phyloP scores from a whole-genome alignment of 2,113 vertebrate species.

The Thalassoma bifasciatum region DNA sequence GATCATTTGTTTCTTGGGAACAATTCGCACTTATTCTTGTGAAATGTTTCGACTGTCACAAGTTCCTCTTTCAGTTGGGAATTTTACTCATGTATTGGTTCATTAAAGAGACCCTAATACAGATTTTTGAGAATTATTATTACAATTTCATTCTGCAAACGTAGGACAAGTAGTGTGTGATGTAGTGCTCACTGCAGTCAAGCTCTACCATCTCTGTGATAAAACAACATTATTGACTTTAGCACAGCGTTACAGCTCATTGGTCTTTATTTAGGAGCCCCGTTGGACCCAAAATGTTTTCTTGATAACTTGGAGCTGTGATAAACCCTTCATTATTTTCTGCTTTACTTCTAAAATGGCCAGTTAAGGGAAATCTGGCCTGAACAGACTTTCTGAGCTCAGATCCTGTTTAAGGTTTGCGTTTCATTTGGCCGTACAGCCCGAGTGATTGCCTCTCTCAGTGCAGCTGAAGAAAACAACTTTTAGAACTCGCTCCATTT shows the following conservation, averaged over 20 bases:
- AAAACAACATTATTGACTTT: conserved; percentile 27
- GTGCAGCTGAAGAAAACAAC: conserved; percentile 41
- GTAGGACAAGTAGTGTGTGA: conserved; percentile 11
- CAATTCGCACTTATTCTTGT: not conserved
- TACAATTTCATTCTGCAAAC: conserved; percentile 15
- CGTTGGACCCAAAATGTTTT: conserved; percentile 37
- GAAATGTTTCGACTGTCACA: not conserved
- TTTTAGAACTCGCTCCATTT: conserved; percentile 23
- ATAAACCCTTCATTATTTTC: conserved; percentile 36
- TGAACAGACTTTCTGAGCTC: conserved; percentile 28
- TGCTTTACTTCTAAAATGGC: conserved; percentile 39
- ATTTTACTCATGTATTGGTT: not conserved
- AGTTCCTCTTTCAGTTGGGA: not conserved
- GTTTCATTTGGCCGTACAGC: conserved; percentile 36
- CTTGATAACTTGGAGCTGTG: conserved; percentile 44
- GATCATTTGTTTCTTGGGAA: not conserved
- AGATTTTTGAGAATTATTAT: not conserved
- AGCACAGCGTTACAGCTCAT: conserved; percentile 48
- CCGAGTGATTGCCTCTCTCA: conserved; percentile 33
- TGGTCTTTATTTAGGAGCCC: conserved; percentile 43
- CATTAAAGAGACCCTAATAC: not conserved
- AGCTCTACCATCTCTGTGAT: conserved; percentile 16
- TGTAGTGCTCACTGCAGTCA: not conserved
- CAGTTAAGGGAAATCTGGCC: conserved; percentile 38
- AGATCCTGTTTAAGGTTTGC: conserved; percentile 28